Percentiles rank a stretch among this genome's conserved stretches.
Conservation (phyloP, 2,797 vertebrate genomes). For the Labeo calbasu region DNA sequence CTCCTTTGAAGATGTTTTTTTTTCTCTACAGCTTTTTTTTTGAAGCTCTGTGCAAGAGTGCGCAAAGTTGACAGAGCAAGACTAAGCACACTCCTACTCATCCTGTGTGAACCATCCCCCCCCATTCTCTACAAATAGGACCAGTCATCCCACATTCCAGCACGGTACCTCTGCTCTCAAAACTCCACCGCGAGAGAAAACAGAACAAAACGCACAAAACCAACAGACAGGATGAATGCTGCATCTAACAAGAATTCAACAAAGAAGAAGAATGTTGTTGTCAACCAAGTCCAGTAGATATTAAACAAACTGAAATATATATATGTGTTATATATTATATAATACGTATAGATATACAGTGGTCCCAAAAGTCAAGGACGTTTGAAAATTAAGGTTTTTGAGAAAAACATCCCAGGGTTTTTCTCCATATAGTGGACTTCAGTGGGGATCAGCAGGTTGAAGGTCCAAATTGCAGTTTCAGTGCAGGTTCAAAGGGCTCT, state of each 20-base stretch:
- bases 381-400: too few relatives aligned
- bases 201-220: slow-evolving; percentile 52
- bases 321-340: neutral
- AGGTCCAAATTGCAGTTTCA: too few relatives aligned
- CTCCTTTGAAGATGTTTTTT: slow-evolving; percentile 40
- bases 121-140: slow-evolving; percentile 70
- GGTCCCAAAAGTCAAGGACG: neutral
- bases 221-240: slow-evolving; percentile 48
- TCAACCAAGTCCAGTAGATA: neutral
- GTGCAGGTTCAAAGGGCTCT: too few relatives aligned
- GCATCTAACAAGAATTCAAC: slow-evolving; percentile 33
- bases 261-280: slow-evolving; percentile 3
- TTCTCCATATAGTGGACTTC: too few relatives aligned
- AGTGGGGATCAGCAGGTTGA: too few relatives aligned
- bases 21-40: slow-evolving; percentile 20
- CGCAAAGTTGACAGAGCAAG: slow-evolving; percentile 48
- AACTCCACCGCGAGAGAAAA: slow-evolving; percentile 47
- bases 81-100: slow-evolving; percentile 64
- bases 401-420: too few relatives aligned
- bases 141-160: slow-evolving; percentile 79
- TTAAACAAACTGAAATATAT: neutral
- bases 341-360: neutral
- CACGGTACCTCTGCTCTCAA: slow-evolving; percentile 60
- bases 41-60: slow-evolving; percentile 36
- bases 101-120: slow-evolving; percentile 64